Percentiles rank a stretch among this genome's conserved stretches.
Conservation (phyloP, 2,888 invertebrate genomes). For the Dexiosoma caninum region DNA sequence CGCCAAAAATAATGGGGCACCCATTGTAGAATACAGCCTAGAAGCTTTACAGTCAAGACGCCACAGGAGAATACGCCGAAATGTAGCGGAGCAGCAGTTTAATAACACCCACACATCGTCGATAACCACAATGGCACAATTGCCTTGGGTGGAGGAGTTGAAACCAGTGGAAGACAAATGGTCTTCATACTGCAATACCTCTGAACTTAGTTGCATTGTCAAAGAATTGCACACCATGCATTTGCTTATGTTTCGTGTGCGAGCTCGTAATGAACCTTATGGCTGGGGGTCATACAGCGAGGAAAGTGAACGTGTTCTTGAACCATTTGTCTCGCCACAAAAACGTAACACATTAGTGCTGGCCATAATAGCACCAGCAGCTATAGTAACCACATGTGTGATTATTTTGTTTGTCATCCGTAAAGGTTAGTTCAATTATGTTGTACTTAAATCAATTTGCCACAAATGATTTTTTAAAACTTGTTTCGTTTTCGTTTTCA, state of each 20-base stretch:
- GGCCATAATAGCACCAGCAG: constrained; percentile 82
- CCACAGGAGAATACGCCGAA: constrained; percentile 65
- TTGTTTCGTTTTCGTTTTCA: background rate
- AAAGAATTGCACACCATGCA: constrained; percentile 81
- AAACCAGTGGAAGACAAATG: constrained; percentile 80
- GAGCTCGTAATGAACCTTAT: constrained; percentile 85
- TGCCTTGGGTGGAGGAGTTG: constrained; percentile 81
- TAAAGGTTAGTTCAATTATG: constrained; percentile 68
- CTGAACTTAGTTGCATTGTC: constrained; percentile 89
- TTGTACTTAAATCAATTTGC: background rate
- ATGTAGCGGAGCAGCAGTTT: constrained; percentile 35
- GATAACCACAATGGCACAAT: constrained; percentile 67
- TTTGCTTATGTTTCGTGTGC: constrained; percentile 85
- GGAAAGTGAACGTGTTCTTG: constrained; percentile 80
- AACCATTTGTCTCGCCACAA: constrained; percentile 74
- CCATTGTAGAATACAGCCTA: constrained; percentile 85
- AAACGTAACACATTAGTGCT: constrained; percentile 79
- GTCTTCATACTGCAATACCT: constrained; percentile 86
- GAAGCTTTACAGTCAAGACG: constrained; percentile 81
- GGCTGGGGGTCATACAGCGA: constrained; percentile 90
- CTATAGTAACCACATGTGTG: constrained; percentile 76
- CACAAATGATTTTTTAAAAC: constrained; percentile 1
- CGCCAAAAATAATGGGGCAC: constrained; percentile 86
- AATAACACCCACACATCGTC: background rate
- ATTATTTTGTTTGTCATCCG: constrained; percentile 71